These are phyloP conservation scores for Pantala flavescens DNA, from an alignment of 1,140 invertebrate genomes.

Conservation along the genomic window DNA sequence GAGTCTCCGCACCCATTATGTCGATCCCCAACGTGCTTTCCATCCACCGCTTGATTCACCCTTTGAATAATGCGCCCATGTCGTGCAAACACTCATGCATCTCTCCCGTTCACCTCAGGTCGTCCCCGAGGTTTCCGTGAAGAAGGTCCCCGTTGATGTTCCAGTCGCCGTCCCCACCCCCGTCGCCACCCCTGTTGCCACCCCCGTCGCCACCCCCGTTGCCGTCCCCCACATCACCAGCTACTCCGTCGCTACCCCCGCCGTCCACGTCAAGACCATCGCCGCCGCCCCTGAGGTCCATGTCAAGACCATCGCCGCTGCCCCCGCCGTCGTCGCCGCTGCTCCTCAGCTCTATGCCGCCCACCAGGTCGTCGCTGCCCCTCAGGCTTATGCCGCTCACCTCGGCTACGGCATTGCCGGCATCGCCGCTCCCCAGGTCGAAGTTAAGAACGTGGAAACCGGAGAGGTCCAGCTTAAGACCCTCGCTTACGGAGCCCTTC, in stretches of 20 bases:
- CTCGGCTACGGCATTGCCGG: not conserved
- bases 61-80: too few species aligned
- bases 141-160: not conserved
- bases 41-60: too few species aligned
- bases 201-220: not conserved
- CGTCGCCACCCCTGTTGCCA: not conserved
- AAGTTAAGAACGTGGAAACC: not conserved
- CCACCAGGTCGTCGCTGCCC: not conserved
- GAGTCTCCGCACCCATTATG: conserved; percentile 27
- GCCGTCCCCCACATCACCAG: not conserved
- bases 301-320: not conserved
- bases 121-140: not conserved
- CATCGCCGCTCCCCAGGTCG: not conserved
- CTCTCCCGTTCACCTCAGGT: not conserved
- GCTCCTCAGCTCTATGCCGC: not conserved
- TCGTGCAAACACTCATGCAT: not conserved
- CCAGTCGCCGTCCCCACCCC: not conserved
- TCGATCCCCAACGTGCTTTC: conserved; percentile 27
- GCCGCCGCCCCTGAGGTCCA: not conserved
- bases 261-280: not conserved
- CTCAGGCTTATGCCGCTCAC: not conserved
- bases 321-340: not conserved
- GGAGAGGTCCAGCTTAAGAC: not conserved
- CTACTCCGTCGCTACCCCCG: not conserved
- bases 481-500: not conserved